Conservation (phyloP, 2,113 vertebrate species). For the Lycaon pictus region DNA sequence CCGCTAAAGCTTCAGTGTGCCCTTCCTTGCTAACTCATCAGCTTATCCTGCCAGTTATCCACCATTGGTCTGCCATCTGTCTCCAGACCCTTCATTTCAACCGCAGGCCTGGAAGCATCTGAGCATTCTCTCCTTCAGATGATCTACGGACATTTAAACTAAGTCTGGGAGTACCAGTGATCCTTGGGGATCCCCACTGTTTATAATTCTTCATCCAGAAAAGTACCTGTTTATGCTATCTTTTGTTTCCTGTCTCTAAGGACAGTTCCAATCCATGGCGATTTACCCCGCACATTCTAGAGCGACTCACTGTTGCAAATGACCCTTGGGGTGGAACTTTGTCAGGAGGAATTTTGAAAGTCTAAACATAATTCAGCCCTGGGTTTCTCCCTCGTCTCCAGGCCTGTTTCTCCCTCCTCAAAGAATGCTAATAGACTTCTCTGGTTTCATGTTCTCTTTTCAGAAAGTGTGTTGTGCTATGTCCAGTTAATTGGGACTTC, state of each 20-base stretch:
- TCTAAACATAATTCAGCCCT: conserved; percentile 38
- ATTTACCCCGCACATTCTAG: neutral
- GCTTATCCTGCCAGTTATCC: neutral
- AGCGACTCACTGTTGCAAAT: neutral
- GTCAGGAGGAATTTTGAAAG: conserved; percentile 46
- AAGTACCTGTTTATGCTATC: conserved; percentile 40
- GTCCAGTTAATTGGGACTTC: neutral
- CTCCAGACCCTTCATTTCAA: neutral
- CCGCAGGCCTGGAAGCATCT: neutral
- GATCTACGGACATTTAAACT: conserved; percentile 20
- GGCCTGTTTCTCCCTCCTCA: neutral
- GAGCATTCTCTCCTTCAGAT: neutral
- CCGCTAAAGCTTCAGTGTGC: neutral
- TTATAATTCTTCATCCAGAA: conserved; percentile 62
- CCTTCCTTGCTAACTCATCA: neutral
- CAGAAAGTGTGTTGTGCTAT: neutral
- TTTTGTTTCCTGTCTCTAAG: conserved; percentile 47
- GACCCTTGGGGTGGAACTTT: neutral
- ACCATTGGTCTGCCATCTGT: neutral
- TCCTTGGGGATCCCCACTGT: conserved; percentile 24
- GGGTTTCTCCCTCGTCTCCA: neutral
- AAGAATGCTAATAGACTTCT: conserved; percentile 7
- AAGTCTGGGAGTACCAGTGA: neutral
- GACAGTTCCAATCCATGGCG: neutral
- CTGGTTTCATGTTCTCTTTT: neutral